These are phyloP conservation scores for Sebastes trivittatus DNA, from an alignment of 2,797 vertebrate genomes.

Conservation along the genomic window DNA sequence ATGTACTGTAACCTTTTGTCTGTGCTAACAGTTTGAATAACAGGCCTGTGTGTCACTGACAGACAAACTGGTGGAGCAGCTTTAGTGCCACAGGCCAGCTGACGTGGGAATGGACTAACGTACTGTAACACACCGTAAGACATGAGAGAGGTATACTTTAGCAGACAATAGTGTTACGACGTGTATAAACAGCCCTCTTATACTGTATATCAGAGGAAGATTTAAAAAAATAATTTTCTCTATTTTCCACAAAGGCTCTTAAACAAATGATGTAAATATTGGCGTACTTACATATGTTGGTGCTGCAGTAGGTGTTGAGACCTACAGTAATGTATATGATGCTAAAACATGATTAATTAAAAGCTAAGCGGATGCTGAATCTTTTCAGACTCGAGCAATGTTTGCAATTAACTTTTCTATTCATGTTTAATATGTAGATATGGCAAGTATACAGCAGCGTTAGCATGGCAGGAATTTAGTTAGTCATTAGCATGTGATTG, in stretches of 20 bases:
- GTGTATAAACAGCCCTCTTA: background rate
- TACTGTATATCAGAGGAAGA: background rate
- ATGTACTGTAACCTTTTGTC: background rate
- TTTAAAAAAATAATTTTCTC: background rate
- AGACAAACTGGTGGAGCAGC: conserved; percentile 57
- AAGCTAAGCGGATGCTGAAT: background rate
- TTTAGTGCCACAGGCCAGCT: conserved; percentile 17
- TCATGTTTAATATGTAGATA: background rate
- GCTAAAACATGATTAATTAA: background rate
- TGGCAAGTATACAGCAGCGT: background rate
- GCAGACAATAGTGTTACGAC: background rate
- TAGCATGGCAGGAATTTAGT: background rate
- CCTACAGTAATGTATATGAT: background rate
- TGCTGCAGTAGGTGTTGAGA: background rate
- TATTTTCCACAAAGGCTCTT: background rate
- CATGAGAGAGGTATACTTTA: background rate
- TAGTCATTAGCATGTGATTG: conserved; percentile 39
- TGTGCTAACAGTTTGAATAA: conserved; percentile 32
- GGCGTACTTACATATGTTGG: background rate
- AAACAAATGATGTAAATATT: background rate
- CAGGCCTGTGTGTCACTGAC: conserved; percentile 17
- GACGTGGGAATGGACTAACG: conserved; percentile 17
- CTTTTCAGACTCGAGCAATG: background rate
- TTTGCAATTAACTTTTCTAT: background rate
- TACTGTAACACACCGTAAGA: background rate